phyloP scores from a whole-genome alignment of 2,888 invertebrate species.

The Thumatha senex region DNA sequence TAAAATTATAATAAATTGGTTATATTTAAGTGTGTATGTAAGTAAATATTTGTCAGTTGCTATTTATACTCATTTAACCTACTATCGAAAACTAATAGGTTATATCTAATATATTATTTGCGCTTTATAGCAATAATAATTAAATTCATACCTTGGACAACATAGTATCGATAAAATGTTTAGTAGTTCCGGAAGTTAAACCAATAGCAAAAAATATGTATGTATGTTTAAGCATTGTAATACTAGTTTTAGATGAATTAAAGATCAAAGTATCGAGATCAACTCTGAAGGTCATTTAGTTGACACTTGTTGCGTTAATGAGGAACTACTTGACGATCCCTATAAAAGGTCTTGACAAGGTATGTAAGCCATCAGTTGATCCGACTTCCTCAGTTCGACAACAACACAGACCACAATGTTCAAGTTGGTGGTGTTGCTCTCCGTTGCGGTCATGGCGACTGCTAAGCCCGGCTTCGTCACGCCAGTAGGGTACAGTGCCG shows the following conservation, averaged over 20 bases:
- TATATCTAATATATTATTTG: not conserved
- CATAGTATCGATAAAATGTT: slow-evolving; percentile 5
- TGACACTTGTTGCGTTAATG: slow-evolving; percentile 60
- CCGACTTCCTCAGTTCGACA: slow-evolving; percentile 55
- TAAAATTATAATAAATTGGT: too few species aligned
- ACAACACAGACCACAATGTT: slow-evolving; percentile 78
- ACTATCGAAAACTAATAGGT: too few species aligned
- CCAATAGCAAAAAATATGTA: slow-evolving; percentile 40
- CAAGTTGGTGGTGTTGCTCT: slow-evolving; percentile 85
- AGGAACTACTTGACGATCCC: slow-evolving; percentile 29
- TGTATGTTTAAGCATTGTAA: slow-evolving; percentile 28
- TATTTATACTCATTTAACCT: too few species aligned
- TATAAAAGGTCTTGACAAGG: slow-evolving; percentile 66
- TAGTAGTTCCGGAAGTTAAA: slow-evolving; percentile 36
- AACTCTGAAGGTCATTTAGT: slow-evolving; percentile 63
- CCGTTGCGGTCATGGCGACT: slow-evolving; percentile 82
- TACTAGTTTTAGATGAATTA: slow-evolving; percentile 30
- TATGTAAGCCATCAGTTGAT: slow-evolving; percentile 67
- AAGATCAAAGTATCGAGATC: slow-evolving; percentile 45
- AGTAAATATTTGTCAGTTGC: too few species aligned
- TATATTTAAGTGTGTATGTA: too few species aligned
- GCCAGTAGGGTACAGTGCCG: slow-evolving; percentile 56
- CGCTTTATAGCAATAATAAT: not conserved
- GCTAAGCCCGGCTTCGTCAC: slow-evolving; percentile 72
- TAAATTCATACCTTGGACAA: slow-evolving; percentile 8